Conservation (phyloP, 2,888 invertebrate genomes). For the Lycia hirtaria region DNA sequence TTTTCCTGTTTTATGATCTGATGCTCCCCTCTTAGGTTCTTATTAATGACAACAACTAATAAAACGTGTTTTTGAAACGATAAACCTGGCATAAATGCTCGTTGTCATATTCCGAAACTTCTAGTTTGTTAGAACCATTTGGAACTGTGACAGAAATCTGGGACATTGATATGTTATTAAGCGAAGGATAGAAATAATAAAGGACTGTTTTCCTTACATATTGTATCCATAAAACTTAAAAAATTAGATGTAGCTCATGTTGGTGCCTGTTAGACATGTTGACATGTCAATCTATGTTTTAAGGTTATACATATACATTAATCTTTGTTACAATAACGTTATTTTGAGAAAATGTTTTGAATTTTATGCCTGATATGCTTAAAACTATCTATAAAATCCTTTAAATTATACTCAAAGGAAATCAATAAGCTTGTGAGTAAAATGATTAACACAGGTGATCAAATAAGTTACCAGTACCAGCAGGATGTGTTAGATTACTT, state of each 20-base stretch:
- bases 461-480: neutral
- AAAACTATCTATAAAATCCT: no score
- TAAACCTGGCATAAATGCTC: conserved; percentile 1
- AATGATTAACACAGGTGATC: neutral
- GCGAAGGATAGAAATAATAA: neutral
- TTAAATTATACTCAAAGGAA: no score
- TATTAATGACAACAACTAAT: neutral
- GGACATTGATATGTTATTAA: conserved; percentile 7
- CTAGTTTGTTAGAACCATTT: conserved; percentile 51
- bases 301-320: no score
- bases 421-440: no score
- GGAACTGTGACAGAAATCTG: conserved; percentile 6
- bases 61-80: neutral
- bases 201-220: neutral
- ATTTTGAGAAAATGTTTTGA: no score
- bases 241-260: neutral
- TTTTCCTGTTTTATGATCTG: neutral
- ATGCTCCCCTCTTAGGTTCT: neutral
- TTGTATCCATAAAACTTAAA: neutral
- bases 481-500: neutral
- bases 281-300: conserved; percentile 41
- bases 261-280: conserved; percentile 10
- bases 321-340: neutral
- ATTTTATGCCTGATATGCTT: no score
- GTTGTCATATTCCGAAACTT: conserved; percentile 54